Conservation (phyloP, 1,140 invertebrate genomes). For the Penaeus vannamei region DNA sequence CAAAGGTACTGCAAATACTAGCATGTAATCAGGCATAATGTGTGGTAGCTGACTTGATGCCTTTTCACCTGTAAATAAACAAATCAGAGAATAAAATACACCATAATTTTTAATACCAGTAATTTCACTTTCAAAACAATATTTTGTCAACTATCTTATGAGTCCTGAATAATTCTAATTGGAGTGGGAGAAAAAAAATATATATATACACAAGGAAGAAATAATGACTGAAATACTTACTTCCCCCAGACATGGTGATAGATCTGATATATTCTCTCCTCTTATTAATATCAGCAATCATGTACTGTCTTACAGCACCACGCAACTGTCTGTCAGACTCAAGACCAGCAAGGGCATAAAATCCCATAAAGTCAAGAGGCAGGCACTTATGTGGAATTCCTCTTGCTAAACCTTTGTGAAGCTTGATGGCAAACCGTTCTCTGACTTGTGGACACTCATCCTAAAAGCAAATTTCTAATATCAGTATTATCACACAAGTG, state of each 20-base stretch:
- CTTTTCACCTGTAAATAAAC: slow-evolving; percentile 75
- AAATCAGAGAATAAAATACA: not conserved
- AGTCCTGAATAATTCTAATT: not conserved
- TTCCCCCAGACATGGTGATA: slow-evolving; percentile 76
- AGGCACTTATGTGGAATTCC: slow-evolving; percentile 77
- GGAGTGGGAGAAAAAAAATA: not conserved
- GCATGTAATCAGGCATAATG: slow-evolving; percentile 95
- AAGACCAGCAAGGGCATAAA: slow-evolving; percentile 88
- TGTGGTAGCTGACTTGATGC: slow-evolving; percentile 84
- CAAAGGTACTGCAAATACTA: slow-evolving; percentile 94
- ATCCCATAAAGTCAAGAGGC: slow-evolving; percentile 97
- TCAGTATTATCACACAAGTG: not conserved
- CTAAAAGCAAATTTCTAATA: slow-evolving; percentile 71
- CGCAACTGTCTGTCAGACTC: slow-evolving; percentile 86
- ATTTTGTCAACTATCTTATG: slow-evolving; percentile 1
- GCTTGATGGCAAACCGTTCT: slow-evolving; percentile 89
- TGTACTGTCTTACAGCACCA: slow-evolving; percentile 80
- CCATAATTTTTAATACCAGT: too few relatives aligned
- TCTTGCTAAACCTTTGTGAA: slow-evolving; percentile 81
- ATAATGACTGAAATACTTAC: slow-evolving; percentile 69
- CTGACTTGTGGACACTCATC: slow-evolving; percentile 92
- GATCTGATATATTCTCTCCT: slow-evolving; percentile 92
- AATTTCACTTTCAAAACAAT: not conserved
- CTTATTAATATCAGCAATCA: slow-evolving; percentile 89
- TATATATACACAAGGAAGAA: slow-evolving; percentile 38